A percentile compares a stretch with the other conserved stretches of the same genome.
Evolutionary conservation across 2,113 vertebrate species (phyloP).

Genomic region (Chlamydotis undulata): DNA sequence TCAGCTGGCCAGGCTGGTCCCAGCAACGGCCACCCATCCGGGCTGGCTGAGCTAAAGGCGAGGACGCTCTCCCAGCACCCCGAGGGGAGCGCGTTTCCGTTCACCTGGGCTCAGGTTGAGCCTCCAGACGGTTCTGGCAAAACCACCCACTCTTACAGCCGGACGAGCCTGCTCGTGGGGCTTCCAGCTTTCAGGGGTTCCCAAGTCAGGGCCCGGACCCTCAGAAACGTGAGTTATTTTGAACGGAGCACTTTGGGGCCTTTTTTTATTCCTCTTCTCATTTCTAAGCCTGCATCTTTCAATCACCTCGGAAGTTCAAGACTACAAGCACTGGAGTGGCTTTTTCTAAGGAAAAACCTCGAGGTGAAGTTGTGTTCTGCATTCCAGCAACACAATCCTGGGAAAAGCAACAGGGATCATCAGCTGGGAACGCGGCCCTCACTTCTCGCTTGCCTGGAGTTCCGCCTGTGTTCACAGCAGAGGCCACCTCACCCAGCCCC

Average conservation of each 20-base stretch:
- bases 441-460: background rate
- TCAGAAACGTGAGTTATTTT: background rate
- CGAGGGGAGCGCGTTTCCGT: fast-evolving
- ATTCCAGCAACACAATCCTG: background rate
- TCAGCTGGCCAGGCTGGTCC: background rate
- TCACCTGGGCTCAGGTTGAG: background rate
- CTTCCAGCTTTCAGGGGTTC: background rate
- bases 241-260: background rate
- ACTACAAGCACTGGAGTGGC: background rate
- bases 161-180: fast-evolving
- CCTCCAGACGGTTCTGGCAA: background rate
- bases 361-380: background rate
- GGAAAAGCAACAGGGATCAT: background rate
- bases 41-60: background rate
- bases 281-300: background rate
- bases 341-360: background rate
- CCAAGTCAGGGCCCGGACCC: background rate
- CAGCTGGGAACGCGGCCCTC: background rate
- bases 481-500: background rate
- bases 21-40: background rate
- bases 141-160: background rate
- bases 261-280: background rate
- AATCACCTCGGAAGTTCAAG: background rate
- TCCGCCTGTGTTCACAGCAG: background rate
- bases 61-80: background rate